These are phyloP conservation scores for Montipora cactus DNA, from an alignment of 64 coral and sea anemone genomes.

Conservation along the genomic window DNA sequence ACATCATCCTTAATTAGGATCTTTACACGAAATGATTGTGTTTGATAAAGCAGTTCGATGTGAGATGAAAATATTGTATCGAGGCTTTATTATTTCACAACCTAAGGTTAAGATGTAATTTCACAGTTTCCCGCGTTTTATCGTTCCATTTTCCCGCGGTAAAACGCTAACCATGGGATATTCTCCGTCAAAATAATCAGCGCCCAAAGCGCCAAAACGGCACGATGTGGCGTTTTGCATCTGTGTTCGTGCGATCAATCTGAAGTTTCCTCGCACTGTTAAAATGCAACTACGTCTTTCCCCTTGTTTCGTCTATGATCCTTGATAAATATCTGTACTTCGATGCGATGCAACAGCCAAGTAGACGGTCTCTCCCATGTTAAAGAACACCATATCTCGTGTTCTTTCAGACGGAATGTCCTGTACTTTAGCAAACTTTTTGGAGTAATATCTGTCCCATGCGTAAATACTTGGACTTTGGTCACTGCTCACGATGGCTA, in stretches of 20 bases:
- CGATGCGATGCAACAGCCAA: constrained; percentile 84
- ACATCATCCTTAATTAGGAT: no score
- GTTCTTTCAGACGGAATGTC: constrained; percentile 73
- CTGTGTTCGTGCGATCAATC: neutral
- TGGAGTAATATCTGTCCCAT: constrained; percentile 85
- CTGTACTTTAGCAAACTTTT: constrained; percentile 83
- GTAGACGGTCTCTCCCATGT: constrained; percentile 89
- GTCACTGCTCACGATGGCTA: constrained; percentile 78
- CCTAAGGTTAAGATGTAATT: neutral
- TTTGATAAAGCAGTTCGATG: neutral
- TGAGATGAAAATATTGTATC: neutral
- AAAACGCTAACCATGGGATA: neutral
- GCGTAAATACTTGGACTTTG: constrained; percentile 75
- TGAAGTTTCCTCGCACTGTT: neutral
- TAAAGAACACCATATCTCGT: constrained; percentile 94
- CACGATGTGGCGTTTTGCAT: neutral
- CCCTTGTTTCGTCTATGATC: constrained; percentile 5
- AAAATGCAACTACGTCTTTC: neutral
- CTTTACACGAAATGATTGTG: neutral
- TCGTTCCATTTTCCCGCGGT: neutral
- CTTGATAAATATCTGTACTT: constrained; percentile 82
- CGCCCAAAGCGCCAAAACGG: neutral
- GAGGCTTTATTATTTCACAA: neutral
- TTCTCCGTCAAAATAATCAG: neutral
- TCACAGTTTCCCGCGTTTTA: neutral